Evolutionary conservation across 2,113 vertebrate species (phyloP), one percentile per base, ranked within the genome.

Genomic region (Channa maculata): DNA sequence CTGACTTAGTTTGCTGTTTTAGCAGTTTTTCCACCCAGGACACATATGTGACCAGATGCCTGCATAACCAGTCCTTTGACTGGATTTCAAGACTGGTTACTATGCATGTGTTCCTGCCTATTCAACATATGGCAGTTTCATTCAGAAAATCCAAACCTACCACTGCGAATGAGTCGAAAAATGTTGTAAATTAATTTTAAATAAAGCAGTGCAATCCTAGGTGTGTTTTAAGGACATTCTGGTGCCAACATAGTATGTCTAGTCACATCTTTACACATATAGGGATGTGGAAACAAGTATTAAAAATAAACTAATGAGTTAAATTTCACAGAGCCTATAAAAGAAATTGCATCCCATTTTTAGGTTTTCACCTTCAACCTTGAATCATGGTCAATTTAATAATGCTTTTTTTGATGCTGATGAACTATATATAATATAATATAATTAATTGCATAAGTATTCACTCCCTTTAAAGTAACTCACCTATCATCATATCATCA

Each of bases 51-150:
- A 14, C 45, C 24, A 68, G 63, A 43, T 0, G 41, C 45, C 52
- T 79, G 63, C 55, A 63, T 67, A 67, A 72, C 50, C 51, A 45
- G 24, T 71, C 65, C 63, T 69, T 61, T 86, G 82, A 79, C 62
- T 37, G 37, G 13, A 55, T 79, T 77, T 77, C 44, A 77, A 82
- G 33, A 60, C 52, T 41, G 74, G 80, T 44, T 50, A 65, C 34
- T 45, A 49, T 43, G 38, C 66, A 36, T 70, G 43, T n/a, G 61
- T 51, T 48, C 38, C 65, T 34, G 33, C 64, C 52, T 33, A 51
- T 55, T 57, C 45, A 71, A 53, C 71, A 77, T 68, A 85, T 77
- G 71, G 64, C 50, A 45, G 37, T 68, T 68, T 58, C 50, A 63
- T 72, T 72, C 45, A 39, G 8, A 50, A 66, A 13, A 38, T 51